phyloP scores from a whole-genome alignment of 2,888 invertebrate species.

The Petrolisthes manimaculis region DNA sequence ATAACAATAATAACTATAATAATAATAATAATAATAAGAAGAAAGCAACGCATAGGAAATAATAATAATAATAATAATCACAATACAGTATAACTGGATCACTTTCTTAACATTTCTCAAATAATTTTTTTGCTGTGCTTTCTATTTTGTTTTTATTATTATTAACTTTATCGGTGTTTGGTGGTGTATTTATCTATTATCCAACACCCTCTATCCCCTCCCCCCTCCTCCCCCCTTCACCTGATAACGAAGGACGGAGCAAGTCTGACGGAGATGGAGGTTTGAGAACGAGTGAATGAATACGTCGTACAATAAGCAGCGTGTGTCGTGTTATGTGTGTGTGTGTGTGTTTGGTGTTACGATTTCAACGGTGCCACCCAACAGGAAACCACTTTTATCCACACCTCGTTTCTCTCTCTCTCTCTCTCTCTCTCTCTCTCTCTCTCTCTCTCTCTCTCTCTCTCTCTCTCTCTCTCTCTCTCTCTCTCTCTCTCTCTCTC shows the following conservation, averaged over 20 bases:
- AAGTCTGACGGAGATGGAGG: neutral
- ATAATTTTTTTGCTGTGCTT: neutral
- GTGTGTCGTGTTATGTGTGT: neutral
- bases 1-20: too few species aligned
- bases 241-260: neutral
- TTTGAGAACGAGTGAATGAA: neutral
- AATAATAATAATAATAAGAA: too few species aligned
- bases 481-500: neutral
- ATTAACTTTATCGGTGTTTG: too few species aligned
- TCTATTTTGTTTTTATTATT: neutral
- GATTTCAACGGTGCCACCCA: neutral
- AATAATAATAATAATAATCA: too few species aligned
- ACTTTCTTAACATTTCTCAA: too few species aligned
- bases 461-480: constrained; percentile 9
- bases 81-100: too few species aligned
- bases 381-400: neutral
- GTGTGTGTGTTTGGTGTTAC: neutral
- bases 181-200: neutral
- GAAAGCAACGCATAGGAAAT: too few species aligned
- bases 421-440: neutral
- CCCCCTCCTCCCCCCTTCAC: neutral
- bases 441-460: neutral
- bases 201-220: neutral
- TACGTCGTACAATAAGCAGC: neutral
- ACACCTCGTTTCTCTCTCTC: neutral